phyloP scores from a whole-genome alignment of 2,113 vertebrate genomes.

The Progne subis region DNA sequence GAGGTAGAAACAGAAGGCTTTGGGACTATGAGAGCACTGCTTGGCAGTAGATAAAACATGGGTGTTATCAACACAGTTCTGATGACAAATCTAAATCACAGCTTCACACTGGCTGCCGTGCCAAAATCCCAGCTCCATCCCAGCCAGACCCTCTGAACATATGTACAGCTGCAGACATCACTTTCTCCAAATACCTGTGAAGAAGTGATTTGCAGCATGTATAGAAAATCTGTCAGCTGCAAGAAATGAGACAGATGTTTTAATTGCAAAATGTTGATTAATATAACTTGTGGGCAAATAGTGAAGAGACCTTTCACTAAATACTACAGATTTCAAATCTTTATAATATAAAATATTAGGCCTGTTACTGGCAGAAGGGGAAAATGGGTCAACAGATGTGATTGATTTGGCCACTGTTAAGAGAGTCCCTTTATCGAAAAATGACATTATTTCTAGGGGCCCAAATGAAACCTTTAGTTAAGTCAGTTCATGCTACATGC shows the following conservation, averaged over 20 bases:
- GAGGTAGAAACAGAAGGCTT: not conserved
- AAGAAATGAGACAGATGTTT: not conserved
- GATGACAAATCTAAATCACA: not conserved
- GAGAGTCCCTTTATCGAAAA: not conserved
- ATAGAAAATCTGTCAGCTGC: not conserved
- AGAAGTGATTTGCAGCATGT: not conserved
- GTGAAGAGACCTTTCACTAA: not conserved
- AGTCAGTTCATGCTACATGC: not conserved
- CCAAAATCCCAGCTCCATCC: not conserved
- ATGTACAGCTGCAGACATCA: not conserved
- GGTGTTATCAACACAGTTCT: not conserved
- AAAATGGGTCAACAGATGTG: not conserved
- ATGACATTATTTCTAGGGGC: not conserved
- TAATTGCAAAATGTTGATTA: not conserved
- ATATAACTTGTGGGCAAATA: not conserved
- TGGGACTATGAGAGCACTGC: not conserved
- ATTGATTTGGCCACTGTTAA: not conserved
- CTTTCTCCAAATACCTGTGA: not conserved
- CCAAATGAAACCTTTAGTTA: not conserved
- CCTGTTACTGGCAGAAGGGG: not conserved
- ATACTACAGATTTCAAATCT: not conserved
- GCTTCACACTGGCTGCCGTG: not conserved
- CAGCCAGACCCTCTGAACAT: not conserved
- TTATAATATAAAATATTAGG: not conserved
- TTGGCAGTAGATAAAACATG: not conserved